Percentiles rank a stretch among this genome's conserved stretches.
Conservation (phyloP, 1,140 invertebrate species). For the Agrilus planipennis region DNA sequence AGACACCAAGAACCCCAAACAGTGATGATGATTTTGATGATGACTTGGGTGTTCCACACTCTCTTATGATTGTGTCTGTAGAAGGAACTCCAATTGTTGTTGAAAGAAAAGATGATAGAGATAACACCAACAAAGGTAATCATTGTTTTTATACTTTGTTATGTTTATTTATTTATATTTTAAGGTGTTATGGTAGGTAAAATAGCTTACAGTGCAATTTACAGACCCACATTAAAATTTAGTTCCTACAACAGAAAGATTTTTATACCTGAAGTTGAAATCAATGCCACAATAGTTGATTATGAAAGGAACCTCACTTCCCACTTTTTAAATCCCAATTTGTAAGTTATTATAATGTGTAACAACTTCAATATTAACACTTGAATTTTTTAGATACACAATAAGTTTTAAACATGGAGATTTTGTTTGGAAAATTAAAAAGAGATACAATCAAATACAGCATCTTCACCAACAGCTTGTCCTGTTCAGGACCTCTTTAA, state of each 20-base stretch:
- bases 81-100: constrained; percentile 39
- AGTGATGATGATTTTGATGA: constrained; percentile 50
- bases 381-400: constrained; percentile 54
- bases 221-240: constrained; percentile 55
- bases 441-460: constrained; percentile 81
- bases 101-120: constrained; percentile 29
- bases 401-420: constrained; percentile 73
- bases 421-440: constrained; percentile 74
- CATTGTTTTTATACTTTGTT: too few species aligned
- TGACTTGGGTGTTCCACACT: constrained; percentile 45
- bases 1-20: constrained; percentile 18
- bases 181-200: too few species aligned
- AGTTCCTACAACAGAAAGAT: constrained; percentile 58
- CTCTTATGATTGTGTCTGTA: constrained; percentile 40
- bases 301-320: constrained; percentile 64
- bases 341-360: constrained; percentile 42
- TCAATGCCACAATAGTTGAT: constrained; percentile 58
- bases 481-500: constrained; percentile 62
- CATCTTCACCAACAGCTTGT: constrained; percentile 74
- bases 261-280: constrained; percentile 62
- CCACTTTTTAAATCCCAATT: constrained; percentile 73
- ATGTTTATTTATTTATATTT: too few species aligned
- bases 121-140: too few species aligned
- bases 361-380: constrained; percentile 29
- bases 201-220: constrained; percentile 54